Conservation (phyloP, 2,888 invertebrate species). For the Blera fallax region DNA sequence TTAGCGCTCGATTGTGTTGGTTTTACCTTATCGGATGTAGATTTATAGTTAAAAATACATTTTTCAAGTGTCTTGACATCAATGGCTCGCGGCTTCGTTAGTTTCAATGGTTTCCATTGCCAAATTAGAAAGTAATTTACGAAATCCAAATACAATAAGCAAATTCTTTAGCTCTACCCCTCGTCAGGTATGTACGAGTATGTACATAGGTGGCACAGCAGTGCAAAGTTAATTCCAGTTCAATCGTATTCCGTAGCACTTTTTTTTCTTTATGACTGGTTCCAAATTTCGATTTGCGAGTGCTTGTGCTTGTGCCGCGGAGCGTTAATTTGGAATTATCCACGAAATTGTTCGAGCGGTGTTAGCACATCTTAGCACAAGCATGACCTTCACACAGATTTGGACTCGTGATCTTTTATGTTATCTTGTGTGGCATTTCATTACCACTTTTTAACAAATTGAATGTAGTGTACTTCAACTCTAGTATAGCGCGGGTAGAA, state of each 20-base stretch:
- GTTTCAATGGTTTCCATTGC: conserved; percentile 7
- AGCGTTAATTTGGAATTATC: conserved; percentile 1
- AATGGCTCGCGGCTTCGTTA: conserved; percentile 72
- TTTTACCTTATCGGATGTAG: conserved; percentile 44
- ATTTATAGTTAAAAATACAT: conserved; percentile 11
- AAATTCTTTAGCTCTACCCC: not conserved
- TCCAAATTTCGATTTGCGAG: not conserved
- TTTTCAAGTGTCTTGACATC: conserved; percentile 75
- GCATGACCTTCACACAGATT: conserved; percentile 59
- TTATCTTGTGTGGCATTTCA: conserved; percentile 3
- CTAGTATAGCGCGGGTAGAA: not conserved
- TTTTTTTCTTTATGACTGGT: not conserved
- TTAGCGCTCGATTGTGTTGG: conserved; percentile 4
- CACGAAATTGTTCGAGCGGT: not conserved
- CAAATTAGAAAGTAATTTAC: conserved; percentile 58
- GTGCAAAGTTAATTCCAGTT: not conserved
- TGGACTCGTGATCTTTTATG: conserved; percentile 42
- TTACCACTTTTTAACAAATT: conserved; percentile 18
- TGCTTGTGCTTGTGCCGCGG: not conserved
- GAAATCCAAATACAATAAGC: conserved; percentile 25
- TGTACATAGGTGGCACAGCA: not conserved
- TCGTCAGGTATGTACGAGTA: not conserved
- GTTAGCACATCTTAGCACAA: not conserved
- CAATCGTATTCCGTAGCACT: not conserved
- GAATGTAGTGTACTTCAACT: not conserved